Base-by-base conservation (phyloP, 2,797 vertebrate genomes). In the Lutjanus campechanus region DNA sequence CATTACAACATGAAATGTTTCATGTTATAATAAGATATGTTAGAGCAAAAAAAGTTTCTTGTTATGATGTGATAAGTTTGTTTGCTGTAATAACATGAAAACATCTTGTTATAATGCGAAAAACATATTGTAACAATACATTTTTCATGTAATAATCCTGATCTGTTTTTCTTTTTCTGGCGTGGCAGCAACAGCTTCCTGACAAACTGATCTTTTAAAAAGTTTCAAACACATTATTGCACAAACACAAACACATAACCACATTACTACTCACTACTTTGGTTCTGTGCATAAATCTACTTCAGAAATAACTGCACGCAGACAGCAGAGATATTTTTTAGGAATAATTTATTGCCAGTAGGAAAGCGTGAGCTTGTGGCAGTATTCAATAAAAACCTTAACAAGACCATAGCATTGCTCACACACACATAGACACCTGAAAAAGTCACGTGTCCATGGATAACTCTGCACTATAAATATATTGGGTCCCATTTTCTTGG, bases 321-420 rank as follows among this genome's bases (percentile, higher is more conserved):
- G 87, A 90, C 92, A 83, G 72, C 65, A 76, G 83, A 73, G 85
- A 11, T 85, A 91, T 95, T 93, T 99, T 98, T 98, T 97, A 97
- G 97, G 97, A 99, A 99, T 99, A 99, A 99, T 99, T 99, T 99
- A 99, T 99, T 99, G 97, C 98, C 98, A 97, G 96, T 99, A 99
- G 97, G 98, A 99, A 99, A 99, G 97, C 96, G 95, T 96, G 96
- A 96, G 96, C 97, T 98, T 96, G 97, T 97, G 98, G 96, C 97
- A 98, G 96, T 97, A 98, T 96, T 97, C 95, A 97, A 97, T 99
- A 99, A 98, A 98, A 99, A 98, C 96, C 96, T 97, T 97, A 97
- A 99, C 97, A 98, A 98, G 97, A 98, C 97, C 95, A 93, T 97
- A 96, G 96, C 96, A 96, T 97, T 96, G 94, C 94, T 95, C 94